Base-by-base conservation (phyloP, 2,888 invertebrate species). In the Allophyes oxyacanthae region DNA sequence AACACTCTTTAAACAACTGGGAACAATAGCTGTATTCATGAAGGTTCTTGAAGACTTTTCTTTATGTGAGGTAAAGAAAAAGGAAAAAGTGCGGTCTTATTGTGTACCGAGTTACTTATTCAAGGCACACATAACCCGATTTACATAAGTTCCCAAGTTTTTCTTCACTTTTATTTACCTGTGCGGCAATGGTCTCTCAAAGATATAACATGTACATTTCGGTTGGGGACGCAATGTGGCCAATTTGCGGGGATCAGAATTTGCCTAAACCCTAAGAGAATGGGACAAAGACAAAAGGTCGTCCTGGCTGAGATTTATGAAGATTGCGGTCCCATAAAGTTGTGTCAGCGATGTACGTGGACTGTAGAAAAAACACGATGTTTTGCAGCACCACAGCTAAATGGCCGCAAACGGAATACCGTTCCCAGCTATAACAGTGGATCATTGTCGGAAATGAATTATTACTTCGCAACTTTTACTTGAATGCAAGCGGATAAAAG, bases 201-300 rank as follows among this genome's bases (percentile, higher is more conserved):
- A 85, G 79, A 82, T 81, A 78, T 82, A 79, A 80, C 75, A 69
- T 72, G 74, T 63, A 77, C 80, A 75, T 76, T 73, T 75, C 64
- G 62, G 78, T 73, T 75, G 69, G 69, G 75, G 77, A 72, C 75
- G 70, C 78, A 68, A 76, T 79, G 81, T 82, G 77, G 81, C 83
- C 89, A 90, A 90, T 89, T 90, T 89, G 87, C 80, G 83, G 84
- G 82, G 85, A 85, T 87, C 85, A 82, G 84, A 89, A 90, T 90
- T 91, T 90, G 84, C 88, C 85, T 88, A 88, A 90, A 83, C 84
- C 86, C 82, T 82, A 79, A 84, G 82, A 82, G 82, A 84, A 84
- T 75, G 83, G 82, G 82, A 88, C 89, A 86, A 82, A 88, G 89
- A 90, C 88, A 90, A 89, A 89, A 90, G 88, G 88, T 88, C 88